Base-by-base conservation (phyloP, 2,797 vertebrate species). In the Myotis pilosus region DNA sequence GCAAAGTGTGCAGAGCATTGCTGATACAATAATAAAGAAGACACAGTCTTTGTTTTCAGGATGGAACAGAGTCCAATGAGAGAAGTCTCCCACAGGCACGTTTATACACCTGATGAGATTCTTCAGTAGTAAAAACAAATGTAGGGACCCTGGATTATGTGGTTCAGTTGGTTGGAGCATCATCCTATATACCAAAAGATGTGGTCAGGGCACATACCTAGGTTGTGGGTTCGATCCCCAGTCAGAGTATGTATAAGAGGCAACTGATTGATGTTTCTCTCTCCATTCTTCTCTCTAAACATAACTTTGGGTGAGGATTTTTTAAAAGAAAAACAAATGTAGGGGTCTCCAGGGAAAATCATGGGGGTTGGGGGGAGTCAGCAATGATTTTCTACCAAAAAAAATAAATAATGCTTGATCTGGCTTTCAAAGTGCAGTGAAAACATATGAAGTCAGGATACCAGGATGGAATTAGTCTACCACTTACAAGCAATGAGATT, bases 321-420 rank as follows among this genome's bases (percentile, higher is more conserved):
- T 41, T 44, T 38, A 94, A 79, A 71, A 55, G 12, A 92, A 80
- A 80, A 72, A 62, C 17, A 84, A 92, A 84, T 0, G 6, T 30
- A 28, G 6, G 22, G 36, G 17, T 53, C 30, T 19, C 66, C 33
- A 81, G 22, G 25, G 20, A 19, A 90, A 53, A 76, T 10, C 25
- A 7, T 19, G 1, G n/a, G 6, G 0, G 0, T 3, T 9, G 20
- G 17, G 11, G 1, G 49, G 44, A 53, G 11, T 60, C 20, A 36
- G 30, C 38, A 72, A 57, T 23, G 22, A 11, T 79, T 84, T 92
- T 66, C 49, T 38, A 60, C 8, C n/a, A n/a, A 78, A 75, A 81
- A 53, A 76, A 74, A 71, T 80, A 30, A 60, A 57, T 30, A 68
- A 66, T 60, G 51, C 2, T 62, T 57, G 13, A 49, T 60, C 47